Conservation (phyloP, 2,888 invertebrate species). For the Xestia xanthographa region DNA sequence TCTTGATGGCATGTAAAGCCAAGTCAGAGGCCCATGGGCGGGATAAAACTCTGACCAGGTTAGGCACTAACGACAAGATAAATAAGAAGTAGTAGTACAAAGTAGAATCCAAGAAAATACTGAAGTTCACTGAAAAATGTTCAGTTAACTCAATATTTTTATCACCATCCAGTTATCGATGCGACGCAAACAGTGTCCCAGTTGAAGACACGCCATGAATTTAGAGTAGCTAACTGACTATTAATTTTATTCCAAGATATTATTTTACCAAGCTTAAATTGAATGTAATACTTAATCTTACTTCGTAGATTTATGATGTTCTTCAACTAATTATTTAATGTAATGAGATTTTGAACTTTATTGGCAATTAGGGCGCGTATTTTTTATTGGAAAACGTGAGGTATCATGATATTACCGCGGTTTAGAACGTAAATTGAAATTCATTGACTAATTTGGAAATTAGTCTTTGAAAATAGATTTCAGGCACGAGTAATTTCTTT, state of each 20-base stretch:
- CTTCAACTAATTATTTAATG: slow-evolving; percentile 44
- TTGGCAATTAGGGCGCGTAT: slow-evolving; percentile 12
- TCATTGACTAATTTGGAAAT: background rate
- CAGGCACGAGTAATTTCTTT: background rate
- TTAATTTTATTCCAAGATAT: slow-evolving; percentile 60
- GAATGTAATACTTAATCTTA: slow-evolving; percentile 51
- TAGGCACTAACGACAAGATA: too few species aligned
- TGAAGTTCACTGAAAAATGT: background rate
- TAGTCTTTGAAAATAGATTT: background rate
- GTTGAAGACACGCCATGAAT: slow-evolving; percentile 52
- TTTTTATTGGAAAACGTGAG: slow-evolving; percentile 21
- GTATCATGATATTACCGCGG: background rate
- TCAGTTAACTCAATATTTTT: slow-evolving; percentile 21
- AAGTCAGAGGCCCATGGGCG: too few species aligned
- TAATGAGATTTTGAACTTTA: slow-evolving; percentile 35
- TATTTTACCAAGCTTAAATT: slow-evolving; percentile 60
- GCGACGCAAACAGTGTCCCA: slow-evolving; percentile 36
- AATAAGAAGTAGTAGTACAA: background rate
- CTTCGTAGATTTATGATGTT: slow-evolving; percentile 51
- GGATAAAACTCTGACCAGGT: too few species aligned
- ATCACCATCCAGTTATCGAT: slow-evolving; percentile 38
- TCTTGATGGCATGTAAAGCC: too few species aligned
- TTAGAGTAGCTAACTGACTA: slow-evolving; percentile 46
- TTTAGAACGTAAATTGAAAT: slow-evolving; percentile 1
- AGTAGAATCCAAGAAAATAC: background rate